Evolutionary conservation across 2,797 vertebrate species (phyloP).

Genomic region (Sebastes hubbsi): DNA sequence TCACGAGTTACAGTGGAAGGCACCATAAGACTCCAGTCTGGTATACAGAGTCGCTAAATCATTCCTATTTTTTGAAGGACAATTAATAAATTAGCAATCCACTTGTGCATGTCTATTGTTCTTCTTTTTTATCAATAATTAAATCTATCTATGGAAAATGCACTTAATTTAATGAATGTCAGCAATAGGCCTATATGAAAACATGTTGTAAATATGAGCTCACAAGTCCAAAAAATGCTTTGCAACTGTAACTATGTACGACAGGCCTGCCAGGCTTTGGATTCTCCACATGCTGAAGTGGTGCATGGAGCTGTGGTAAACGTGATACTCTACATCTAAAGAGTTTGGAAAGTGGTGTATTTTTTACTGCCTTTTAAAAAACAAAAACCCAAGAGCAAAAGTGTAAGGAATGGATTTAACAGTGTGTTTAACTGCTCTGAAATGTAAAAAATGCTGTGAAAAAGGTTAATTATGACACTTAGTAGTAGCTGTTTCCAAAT

Average conservation of each 20-base stretch:
- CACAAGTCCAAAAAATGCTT: background rate
- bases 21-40: too few species aligned
- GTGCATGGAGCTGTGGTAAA: background rate
- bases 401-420: background rate
- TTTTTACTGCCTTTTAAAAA: background rate
- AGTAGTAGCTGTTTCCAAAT: background rate
- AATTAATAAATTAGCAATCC: background rate
- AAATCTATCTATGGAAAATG: background rate
- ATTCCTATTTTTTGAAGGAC: background rate
- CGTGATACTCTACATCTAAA: background rate
- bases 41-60: background rate
- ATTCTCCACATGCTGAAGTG: background rate
- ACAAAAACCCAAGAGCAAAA: background rate
- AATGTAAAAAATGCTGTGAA: background rate
- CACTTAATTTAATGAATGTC: background rate
- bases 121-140: background rate
- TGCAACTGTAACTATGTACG: background rate
- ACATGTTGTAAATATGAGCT: too few species aligned
- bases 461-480: background rate
- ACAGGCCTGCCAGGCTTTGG: background rate
- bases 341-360: background rate
- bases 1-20: too few species aligned
- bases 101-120: background rate
- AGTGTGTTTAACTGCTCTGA: background rate
- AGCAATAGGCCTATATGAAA: background rate